These are phyloP conservation scores for Nesospiza acunhae DNA, from an alignment of 2,113 vertebrate species.

Conservation along the genomic window DNA sequence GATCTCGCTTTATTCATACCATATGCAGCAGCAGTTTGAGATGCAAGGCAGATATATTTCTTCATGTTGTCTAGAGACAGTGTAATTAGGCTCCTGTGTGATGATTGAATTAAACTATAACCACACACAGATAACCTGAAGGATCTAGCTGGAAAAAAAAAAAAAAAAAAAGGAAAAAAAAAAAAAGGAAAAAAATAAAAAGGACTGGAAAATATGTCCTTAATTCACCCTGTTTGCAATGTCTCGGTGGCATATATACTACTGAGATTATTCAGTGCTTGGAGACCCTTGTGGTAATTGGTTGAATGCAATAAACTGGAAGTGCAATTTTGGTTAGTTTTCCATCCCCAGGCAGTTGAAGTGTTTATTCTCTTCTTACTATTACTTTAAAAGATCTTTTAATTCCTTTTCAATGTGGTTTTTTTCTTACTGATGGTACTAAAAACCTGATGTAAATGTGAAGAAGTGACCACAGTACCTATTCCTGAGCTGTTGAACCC, in stretches of 20 bases:
- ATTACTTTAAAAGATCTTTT: conserved; percentile 6
- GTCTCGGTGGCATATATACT: neutral
- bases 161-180: neutral
- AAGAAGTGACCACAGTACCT: neutral
- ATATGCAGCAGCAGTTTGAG: conserved; percentile 78
- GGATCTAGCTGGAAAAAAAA: neutral
- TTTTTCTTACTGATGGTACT: neutral
- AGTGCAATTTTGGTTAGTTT: conserved; percentile 33
- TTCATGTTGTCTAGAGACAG: conserved; percentile 73
- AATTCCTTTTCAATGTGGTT: neutral
- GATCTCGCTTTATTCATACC: conserved; percentile 81
- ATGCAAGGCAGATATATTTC: conserved; percentile 75
- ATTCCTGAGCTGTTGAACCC: neutral
- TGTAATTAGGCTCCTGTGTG: conserved; percentile 75
- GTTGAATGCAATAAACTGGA: conserved; percentile 10
- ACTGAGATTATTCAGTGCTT: neutral
- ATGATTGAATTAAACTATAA: conserved; percentile 74
- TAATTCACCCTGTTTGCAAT: conserved; percentile 43
- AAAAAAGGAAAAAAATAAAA: neutral
- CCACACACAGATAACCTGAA: conserved; percentile 67
- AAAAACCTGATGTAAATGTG: neutral
- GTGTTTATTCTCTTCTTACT: neutral
- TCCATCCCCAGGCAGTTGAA: neutral
- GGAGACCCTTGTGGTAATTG: conserved; percentile 34
- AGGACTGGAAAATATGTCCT: conserved; percentile 58